Percentiles rank a stretch among this genome's conserved stretches.
Conservation (phyloP, 1,140 invertebrate species). For the Himalopsyche phryganea region DNA sequence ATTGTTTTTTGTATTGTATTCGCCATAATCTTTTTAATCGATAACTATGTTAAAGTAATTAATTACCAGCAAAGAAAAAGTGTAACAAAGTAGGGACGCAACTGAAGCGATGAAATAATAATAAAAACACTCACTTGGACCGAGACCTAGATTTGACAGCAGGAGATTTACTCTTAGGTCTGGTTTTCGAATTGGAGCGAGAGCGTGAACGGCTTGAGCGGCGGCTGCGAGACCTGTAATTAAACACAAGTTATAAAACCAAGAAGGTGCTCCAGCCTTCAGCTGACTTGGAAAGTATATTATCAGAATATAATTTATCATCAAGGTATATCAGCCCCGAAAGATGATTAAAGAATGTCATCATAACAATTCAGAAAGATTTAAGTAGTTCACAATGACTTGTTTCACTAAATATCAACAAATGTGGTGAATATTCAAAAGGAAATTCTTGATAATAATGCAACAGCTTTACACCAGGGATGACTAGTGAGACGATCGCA, state of each 20-base stretch:
- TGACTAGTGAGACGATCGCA: too few relatives aligned
- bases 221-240: conserved; percentile 55
- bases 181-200: conserved; percentile 65
- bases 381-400: background rate
- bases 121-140: conserved; percentile 50
- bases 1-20: too few relatives aligned
- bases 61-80: too few relatives aligned
- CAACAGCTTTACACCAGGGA: too few relatives aligned
- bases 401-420: background rate
- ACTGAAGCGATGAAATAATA: too few relatives aligned
- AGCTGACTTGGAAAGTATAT: background rate
- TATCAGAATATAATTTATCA: conserved; percentile 43
- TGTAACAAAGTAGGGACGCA: too few relatives aligned
- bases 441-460: too few relatives aligned
- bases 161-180: conserved; percentile 66
- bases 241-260: conserved; percentile 17
- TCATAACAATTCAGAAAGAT: conserved; percentile 35
- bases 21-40: too few relatives aligned
- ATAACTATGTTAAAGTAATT: too few relatives aligned
- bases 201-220: conserved; percentile 64
- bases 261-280: background rate
- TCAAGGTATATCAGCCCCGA: conserved; percentile 51
- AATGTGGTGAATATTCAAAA: background rate
- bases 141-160: conserved; percentile 64
- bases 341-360: conserved; percentile 52